phyloP scores from a whole-genome alignment of 2,113 vertebrate species.

The Anas platyrhynchos region DNA sequence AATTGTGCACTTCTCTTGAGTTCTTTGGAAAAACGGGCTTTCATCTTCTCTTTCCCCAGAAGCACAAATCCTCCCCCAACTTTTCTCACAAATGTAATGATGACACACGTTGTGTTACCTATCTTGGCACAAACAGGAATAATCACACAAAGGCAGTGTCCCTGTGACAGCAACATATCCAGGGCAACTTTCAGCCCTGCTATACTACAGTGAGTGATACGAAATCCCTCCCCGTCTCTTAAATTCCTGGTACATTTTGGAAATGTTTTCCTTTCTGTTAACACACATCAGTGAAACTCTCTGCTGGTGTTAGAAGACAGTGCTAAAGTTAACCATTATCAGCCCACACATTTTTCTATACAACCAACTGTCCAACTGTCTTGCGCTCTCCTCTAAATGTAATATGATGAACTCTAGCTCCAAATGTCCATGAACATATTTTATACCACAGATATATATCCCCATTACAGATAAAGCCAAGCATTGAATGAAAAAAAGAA shows the following conservation, averaged over 20 bases:
- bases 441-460: neutral
- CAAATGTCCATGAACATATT: neutral
- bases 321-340: neutral
- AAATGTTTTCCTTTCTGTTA: neutral
- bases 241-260: neutral
- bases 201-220: neutral
- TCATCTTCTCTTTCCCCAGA: neutral
- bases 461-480: conserved; percentile 30
- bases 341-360: neutral
- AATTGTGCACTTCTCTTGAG: neutral
- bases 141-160: fast-evolving
- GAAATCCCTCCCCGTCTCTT: neutral
- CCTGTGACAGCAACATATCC: neutral
- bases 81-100: neutral
- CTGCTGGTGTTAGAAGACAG: neutral
- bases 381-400: neutral
- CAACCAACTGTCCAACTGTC: neutral
- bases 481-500: neutral
- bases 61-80: neutral
- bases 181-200: neutral
- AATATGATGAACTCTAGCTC: neutral
- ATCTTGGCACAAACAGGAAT: neutral
- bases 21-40: fast-evolving
- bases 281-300: neutral
- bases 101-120: fast-evolving